A percentile compares a stretch with the other conserved stretches of the same genome.
phyloP scores from a whole-genome alignment of 2,113 vertebrate genomes.

The Nycticryphes semicollaris region DNA sequence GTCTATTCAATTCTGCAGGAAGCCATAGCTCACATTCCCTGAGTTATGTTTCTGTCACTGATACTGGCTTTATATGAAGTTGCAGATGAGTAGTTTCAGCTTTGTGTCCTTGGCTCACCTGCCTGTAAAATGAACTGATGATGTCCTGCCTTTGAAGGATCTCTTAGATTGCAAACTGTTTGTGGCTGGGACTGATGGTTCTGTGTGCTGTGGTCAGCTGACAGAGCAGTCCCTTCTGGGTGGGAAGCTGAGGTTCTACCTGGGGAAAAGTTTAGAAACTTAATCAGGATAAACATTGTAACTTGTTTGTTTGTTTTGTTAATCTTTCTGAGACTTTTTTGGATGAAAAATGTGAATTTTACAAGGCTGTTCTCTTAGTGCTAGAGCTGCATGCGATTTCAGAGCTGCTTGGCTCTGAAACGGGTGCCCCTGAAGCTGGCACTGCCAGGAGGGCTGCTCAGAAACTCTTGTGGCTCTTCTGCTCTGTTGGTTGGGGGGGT shows the following conservation, averaged over 20 bases:
- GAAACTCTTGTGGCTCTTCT: background rate
- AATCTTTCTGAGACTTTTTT: background rate
- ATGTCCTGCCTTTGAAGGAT: background rate
- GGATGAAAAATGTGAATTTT: background rate
- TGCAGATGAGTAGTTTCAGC: background rate
- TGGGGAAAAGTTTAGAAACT: background rate
- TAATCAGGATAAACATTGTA: background rate
- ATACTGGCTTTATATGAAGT: background rate
- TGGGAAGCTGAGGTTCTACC: background rate
- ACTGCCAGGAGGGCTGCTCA: background rate
- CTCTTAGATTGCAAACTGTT: background rate
- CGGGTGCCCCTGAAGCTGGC: background rate
- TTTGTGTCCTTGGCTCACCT: background rate
- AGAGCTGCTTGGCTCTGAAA: background rate
- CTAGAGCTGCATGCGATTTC: background rate
- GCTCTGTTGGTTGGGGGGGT: background rate
- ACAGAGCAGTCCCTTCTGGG: background rate
- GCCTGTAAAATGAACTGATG: background rate
- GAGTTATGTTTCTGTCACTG: background rate
- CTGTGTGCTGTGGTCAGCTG: background rate
- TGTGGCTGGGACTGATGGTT: background rate
- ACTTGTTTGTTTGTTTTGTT: background rate
- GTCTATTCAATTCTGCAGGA: background rate
- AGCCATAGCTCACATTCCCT: background rate
- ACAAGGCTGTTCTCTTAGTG: background rate